Base-by-base conservation (phyloP, 2,888 invertebrate species). In the Salpingus planirostris region DNA sequence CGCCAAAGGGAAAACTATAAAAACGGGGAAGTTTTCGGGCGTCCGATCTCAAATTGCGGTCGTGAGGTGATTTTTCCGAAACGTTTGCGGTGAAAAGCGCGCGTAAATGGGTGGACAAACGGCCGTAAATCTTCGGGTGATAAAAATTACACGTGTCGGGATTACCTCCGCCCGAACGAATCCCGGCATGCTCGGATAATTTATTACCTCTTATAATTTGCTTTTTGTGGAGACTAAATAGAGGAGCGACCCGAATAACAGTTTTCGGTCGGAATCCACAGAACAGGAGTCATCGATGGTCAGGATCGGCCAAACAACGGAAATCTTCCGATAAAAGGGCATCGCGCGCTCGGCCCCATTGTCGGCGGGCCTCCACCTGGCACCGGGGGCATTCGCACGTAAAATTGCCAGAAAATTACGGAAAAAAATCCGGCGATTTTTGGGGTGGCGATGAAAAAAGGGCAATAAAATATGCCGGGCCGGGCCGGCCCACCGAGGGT, bases 331-430 rank as follows among this genome's bases (percentile, higher is more conserved):
- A 55, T 53, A 57, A 58, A 55, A 54, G 54, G 51, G 45, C 53
- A 55, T 52, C 57, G 50, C 54, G 54, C 54, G 54, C n/a, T n/a
- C 52, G 52, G 43, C 39, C 47, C 18, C 31, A 34, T 53, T 53
- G 52, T 57, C n/a, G n/a, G 43, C 31, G 28, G 34, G 27, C 26
- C 41, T 50, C 43, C 60, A 61, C 59, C 60, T 59, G 60, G 60
- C 45, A 40, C 29, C 40, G 26, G 43, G 48, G 32, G 44, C 59
- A 55, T 44, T 49, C 54, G 47, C 38, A 50, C 60, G 60, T 61
- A 49, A 61, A 62, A 62, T 61, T 52, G 54, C 52, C 57, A 55
- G 60, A 61, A 62, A 62, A 62, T 62, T 60, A 52, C 46, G 33
- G 54, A 47, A 51, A 50, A 54, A 54, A 52, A 36, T 31, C 31